phyloP scores from a whole-genome alignment of 2,888 invertebrate species.

The Temnothorax unifasciatus region DNA sequence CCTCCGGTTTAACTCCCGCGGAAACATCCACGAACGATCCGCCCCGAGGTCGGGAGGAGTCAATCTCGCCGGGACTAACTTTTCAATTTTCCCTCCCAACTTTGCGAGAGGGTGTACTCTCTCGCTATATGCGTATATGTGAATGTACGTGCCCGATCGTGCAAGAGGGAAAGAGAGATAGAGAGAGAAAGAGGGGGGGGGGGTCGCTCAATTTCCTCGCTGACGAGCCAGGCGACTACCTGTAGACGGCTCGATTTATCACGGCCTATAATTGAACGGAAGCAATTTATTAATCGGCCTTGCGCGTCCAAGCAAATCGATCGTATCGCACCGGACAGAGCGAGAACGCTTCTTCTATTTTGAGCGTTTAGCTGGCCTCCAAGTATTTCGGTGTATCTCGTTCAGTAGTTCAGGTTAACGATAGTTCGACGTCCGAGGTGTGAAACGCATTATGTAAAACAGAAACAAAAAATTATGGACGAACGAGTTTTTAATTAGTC shows the following conservation, averaged over 20 bases:
- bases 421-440: background rate
- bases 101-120: conserved; percentile 57
- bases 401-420: background rate
- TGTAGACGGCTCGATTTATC: conserved; percentile 75
- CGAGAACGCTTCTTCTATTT: conserved; percentile 60
- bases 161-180: conserved; percentile 12
- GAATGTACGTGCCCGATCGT: conserved; percentile 34
- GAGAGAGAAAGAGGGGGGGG: background rate
- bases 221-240: conserved; percentile 71
- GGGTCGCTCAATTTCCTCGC: conserved; percentile 75
- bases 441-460: background rate
- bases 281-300: conserved; percentile 77
- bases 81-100: conserved; percentile 78
- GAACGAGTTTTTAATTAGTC: conserved; percentile 18
- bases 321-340: conserved; percentile 63
- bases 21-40: conserved; percentile 63
- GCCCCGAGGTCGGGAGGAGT: conserved; percentile 53
- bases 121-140: conserved; percentile 14
- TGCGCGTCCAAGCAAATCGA: conserved; percentile 66
- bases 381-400: background rate
- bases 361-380: background rate
- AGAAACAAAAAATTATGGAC: background rate
- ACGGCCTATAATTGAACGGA: conserved; percentile 76
- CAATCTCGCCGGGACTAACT: conserved; percentile 77
- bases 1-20: conserved; percentile 56